Conservation (phyloP, 37 sponge, comb jelly and placozoan species). For the Beroe forskalii region DNA sequence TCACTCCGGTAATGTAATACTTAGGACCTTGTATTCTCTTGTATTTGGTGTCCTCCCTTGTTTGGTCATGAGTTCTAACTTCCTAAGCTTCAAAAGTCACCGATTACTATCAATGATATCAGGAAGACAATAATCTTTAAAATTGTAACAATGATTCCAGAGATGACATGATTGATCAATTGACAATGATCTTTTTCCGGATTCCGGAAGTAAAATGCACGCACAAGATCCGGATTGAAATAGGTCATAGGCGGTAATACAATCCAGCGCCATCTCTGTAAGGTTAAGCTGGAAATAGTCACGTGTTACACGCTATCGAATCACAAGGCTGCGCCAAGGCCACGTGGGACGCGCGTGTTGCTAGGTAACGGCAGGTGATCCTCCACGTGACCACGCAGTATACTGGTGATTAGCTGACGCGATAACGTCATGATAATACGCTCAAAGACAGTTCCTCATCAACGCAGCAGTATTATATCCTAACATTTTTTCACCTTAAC, state of each 20-base stretch:
- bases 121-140: no score
- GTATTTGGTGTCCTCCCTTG: no score
- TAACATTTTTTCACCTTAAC: neutral
- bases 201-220: no score
- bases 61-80: no score
- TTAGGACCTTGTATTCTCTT: no score
- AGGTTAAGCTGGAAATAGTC: slow-evolving; percentile 15
- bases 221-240: neutral
- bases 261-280: neutral
- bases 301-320: neutral
- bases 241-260: neutral
- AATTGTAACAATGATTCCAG: no score
- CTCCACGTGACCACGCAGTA: neutral
- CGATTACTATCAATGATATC: no score
- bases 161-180: no score
- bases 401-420: slow-evolving; percentile 24
- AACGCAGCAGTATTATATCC: neutral
- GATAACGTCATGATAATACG: slow-evolving; percentile 32
- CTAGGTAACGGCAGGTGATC: slow-evolving; percentile 41
- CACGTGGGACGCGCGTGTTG: slow-evolving; percentile 32
- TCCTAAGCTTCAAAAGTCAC: no score
- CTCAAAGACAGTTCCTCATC: neutral
- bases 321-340: neutral
- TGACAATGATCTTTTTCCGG: no score
- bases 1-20: neutral